These are phyloP conservation scores for Xestia rhomboidea DNA, from an alignment of 2,888 invertebrate genomes.

Conservation along the genomic window DNA sequence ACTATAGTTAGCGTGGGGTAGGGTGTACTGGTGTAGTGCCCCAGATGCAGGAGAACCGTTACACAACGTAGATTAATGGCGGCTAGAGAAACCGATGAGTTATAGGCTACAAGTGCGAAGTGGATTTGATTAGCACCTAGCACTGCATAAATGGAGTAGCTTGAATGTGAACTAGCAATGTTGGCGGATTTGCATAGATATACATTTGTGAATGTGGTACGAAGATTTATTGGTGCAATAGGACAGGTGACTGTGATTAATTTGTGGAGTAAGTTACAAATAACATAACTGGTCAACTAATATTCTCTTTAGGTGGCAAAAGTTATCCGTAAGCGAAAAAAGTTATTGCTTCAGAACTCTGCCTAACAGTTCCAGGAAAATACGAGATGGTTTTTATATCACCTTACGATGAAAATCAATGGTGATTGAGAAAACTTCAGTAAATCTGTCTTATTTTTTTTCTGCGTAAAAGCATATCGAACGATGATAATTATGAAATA, in stretches of 20 bases:
- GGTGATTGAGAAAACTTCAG: neutral
- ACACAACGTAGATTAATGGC: slow-evolving; percentile 39
- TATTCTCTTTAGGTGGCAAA: neutral
- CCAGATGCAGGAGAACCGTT: slow-evolving; percentile 46
- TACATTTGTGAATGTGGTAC: slow-evolving; percentile 21
- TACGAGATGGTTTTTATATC: neutral
- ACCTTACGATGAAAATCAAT: neutral
- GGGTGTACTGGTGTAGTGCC: slow-evolving; percentile 21
- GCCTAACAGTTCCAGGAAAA: neutral
- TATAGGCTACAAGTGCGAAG: slow-evolving; percentile 23
- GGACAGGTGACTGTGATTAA: slow-evolving; percentile 17
- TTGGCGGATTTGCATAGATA: slow-evolving; percentile 31
- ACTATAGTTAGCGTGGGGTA: neutral
- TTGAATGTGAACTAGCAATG: slow-evolving; percentile 7
- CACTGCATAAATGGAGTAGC: slow-evolving; percentile 28
- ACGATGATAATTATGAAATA: slow-evolving; percentile 54
- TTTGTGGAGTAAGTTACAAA: slow-evolving; percentile 6
- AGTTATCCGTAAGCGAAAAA: neutral
- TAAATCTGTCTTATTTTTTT: neutral
- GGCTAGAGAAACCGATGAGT: slow-evolving; percentile 27
- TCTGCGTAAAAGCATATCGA: slow-evolving; percentile 19
- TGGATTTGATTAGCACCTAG: slow-evolving; percentile 51
- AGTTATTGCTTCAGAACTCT: neutral
- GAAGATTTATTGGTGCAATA: slow-evolving; percentile 9
- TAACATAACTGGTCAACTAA: neutral